A percentile compares a stretch with the other conserved stretches of the same genome.
Evolutionary conservation across 2,888 invertebrate species (phyloP).

Genomic region (Ernsta delagoae): DNA sequence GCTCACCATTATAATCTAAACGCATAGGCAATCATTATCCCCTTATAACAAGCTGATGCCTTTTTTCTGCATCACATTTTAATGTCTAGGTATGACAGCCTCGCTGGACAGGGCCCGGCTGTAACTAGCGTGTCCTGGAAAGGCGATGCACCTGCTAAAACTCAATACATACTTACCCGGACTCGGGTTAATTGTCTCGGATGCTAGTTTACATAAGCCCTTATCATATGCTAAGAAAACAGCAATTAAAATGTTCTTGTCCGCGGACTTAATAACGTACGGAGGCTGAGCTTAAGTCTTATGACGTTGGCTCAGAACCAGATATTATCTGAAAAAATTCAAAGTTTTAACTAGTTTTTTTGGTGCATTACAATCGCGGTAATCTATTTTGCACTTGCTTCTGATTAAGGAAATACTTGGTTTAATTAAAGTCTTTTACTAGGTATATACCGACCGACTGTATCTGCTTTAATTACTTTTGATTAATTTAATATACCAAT

Average conservation of each 20-base stretch:
- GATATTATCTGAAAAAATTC: slow-evolving; percentile 10
- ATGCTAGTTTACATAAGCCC: slow-evolving; percentile 41
- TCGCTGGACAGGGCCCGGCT: slow-evolving; percentile 41
- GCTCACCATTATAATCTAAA: slow-evolving; percentile 39
- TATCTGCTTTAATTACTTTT: slow-evolving; percentile 6
- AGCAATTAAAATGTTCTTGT: slow-evolving; percentile 36
- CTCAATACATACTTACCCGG: slow-evolving; percentile 57
- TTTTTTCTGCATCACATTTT: slow-evolving; percentile 60
- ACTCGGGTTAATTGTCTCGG: slow-evolving; percentile 41
- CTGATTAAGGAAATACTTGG: slow-evolving; percentile 2
- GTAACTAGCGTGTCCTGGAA: slow-evolving; percentile 67
- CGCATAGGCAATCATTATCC: slow-evolving; percentile 60
- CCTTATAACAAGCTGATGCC: slow-evolving; percentile 55
- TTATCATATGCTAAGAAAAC: slow-evolving; percentile 28
- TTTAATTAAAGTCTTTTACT: background rate
- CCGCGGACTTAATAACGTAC: slow-evolving; percentile 27
- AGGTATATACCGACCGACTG: background rate
- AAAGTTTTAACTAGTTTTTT: background rate
- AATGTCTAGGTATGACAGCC: slow-evolving; percentile 65
- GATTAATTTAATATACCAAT: slow-evolving; percentile 9
- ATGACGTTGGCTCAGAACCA: slow-evolving; percentile 15
- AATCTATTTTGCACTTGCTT: slow-evolving; percentile 15
- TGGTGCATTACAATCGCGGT: slow-evolving; percentile 4
- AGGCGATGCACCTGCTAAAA: slow-evolving; percentile 76
- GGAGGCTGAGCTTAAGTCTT: slow-evolving; percentile 18